Base-by-base conservation (phyloP, 2,888 invertebrate genomes). In the Idaea dimidiata region DNA sequence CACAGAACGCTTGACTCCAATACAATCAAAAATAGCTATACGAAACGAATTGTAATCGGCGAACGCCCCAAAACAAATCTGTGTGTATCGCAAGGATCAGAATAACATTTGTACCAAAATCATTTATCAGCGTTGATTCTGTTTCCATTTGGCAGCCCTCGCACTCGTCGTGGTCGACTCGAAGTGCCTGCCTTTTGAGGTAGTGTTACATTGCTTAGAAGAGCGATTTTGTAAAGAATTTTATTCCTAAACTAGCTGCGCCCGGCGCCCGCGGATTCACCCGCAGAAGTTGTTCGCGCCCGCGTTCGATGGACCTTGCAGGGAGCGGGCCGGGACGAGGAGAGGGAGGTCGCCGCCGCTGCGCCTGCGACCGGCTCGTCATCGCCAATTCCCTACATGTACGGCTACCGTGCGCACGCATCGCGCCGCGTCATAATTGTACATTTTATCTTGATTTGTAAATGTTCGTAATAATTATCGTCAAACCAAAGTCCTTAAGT, bases 91-190 rank as follows among this genome's bases (percentile, higher is more conserved):
- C 80, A 80, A 84, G 87, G 88, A 89, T 90, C 89, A 88, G 87
- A 89, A 88, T 87, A 88, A 88, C 90, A 89, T 90, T 89, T 89
- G 88, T 89, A 84, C 84, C 82, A 79, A 85, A 89, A 88, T 89
- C 90, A 90, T 90, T 90, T 89, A 89, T 89, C 90, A 90, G 86
- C 77, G 77, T 78, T 84, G 87, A 88, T 87, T 87, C 88, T 83
- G 82, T 89, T 90, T 87, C 88, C 88, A 88, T 88, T 89, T 84
- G 85, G 79, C 80, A 75, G 77, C 84, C 84, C 82, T 76, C 73
- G 76, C 14, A 18, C 56, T 54, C 43, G 70, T 78, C 69, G 72
- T 74, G 75, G 72, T 78, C 77, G 74, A 74, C 73, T 75, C 69
- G 74, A 71, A 70, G 75, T 78, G 76, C 69, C 68, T 71, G 65